Evolutionary conservation across 2,888 invertebrate genomes (phyloP), one percentile per base, ranked within the genome.

Genomic region (Dromius quadrimaculatus): DNA sequence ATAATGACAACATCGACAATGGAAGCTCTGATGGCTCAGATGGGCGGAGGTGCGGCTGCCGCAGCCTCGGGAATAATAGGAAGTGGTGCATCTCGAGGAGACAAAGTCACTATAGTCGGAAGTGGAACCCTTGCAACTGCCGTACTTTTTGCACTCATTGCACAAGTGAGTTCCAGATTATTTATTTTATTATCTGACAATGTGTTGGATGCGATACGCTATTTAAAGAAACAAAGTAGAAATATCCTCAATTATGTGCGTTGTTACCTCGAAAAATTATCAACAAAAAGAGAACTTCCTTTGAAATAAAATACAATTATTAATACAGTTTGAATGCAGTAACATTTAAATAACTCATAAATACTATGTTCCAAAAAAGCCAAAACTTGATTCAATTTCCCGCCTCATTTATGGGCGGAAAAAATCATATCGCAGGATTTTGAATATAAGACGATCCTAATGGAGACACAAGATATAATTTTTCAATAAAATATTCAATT

Each of bases 81-180:
- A 80, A 6, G 17, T 22, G 32, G 19, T 1, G 13, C 20, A n/a
- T 19, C 43, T 1, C 11, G 79, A 81, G 3, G 77, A 78, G 71
- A 81, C 75, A 88, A 88, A 80, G 83, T 89, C 66, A 85, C 88
- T 28, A 81, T 90, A 62, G 87, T 90, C n/a, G 89, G 89, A 2
- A 85, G 87, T 11, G 89, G 89, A 32, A 84, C 84, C 77, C 88
- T 90, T 71, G 90, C 89, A 50, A 85, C 88, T 82, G 86, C 88
- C 0, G 84, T 86, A 76, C 87, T 86, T 45, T 88, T 86, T 77
- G 82, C 85, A 36, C 83, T 89, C 66, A 82, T 89, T 43, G 85
- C 87, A 19, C 87, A 88, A 84, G 88, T 87, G 79, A 74, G 72
- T 50, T 15, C 9, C 17, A 32, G 36, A 36, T 36, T n/a, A 36